These are phyloP conservation scores for Mesaphorura yosii DNA, from an alignment of 1,140 invertebrate genomes.

Conservation along the genomic window DNA sequence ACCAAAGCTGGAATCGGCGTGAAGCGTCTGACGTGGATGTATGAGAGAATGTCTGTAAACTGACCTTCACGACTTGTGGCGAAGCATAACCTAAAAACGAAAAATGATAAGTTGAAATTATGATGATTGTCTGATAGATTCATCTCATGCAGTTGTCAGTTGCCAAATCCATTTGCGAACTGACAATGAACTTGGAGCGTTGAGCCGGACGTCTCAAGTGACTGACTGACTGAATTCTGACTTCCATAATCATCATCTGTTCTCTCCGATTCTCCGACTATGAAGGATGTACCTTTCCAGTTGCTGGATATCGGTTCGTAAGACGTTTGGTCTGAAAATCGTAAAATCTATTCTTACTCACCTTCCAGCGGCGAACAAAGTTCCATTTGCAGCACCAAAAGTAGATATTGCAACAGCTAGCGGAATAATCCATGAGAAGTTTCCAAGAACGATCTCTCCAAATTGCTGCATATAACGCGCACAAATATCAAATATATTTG, in stretches of 20 bases:
- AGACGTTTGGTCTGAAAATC: too few relatives aligned
- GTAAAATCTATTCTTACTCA: too few relatives aligned
- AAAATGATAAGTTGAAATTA: slow-evolving; percentile 7
- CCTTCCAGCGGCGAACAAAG: slow-evolving; percentile 79
- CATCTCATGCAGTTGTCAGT: too few relatives aligned
- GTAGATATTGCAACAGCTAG: slow-evolving; percentile 90
- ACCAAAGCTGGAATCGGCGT: slow-evolving; percentile 94
- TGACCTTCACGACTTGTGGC: slow-evolving; percentile 90
- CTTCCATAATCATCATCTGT: too few relatives aligned
- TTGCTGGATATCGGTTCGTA: too few relatives aligned
- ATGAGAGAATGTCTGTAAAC: slow-evolving; percentile 80
- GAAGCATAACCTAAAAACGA: slow-evolving; percentile 67
- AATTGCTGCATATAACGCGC: slow-evolving; percentile 4
- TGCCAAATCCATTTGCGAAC: too few relatives aligned
- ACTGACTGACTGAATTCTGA: too few relatives aligned
- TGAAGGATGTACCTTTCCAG: too few relatives aligned
- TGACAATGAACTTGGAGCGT: too few relatives aligned
- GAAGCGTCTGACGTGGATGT: slow-evolving; percentile 77
- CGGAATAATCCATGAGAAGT: slow-evolving; percentile 72
- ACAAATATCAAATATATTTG: neutral
- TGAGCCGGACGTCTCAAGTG: too few relatives aligned
- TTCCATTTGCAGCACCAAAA: slow-evolving; percentile 93
- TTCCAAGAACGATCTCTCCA: slow-evolving; percentile 11
- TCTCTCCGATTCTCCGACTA: too few relatives aligned
- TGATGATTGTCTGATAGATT: neutral